A percentile compares a stretch with the other conserved stretches of the same genome.
These are phyloP conservation scores for Thymelicus sylvestris DNA, from an alignment of 2,888 invertebrate genomes.

Conservation along the genomic window DNA sequence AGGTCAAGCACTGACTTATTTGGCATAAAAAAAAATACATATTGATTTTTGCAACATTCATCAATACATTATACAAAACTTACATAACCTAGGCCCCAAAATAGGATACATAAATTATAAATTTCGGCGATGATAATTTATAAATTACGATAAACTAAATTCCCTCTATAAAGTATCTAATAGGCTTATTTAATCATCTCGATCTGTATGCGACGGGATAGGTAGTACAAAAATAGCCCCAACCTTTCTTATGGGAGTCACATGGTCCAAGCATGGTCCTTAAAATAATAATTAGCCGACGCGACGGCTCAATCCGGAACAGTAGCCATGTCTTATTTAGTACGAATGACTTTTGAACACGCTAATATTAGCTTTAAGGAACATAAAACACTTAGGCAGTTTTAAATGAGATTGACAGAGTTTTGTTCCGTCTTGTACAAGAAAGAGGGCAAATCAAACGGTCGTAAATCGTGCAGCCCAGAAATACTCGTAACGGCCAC, in stretches of 20 bases:
- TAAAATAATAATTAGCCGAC: slow-evolving; percentile 30
- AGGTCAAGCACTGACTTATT: no score
- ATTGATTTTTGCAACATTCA: no score
- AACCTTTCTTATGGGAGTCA: slow-evolving; percentile 12
- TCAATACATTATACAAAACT: no score
- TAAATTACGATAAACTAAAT: background rate
- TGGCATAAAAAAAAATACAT: no score
- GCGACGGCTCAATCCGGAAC: slow-evolving; percentile 19
- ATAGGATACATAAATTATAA: no score
- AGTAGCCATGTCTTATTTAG: slow-evolving; percentile 5
- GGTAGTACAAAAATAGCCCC: slow-evolving; percentile 9
- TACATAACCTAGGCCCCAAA: no score
- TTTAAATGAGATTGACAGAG: slow-evolving; percentile 61
- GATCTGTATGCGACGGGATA: background rate
- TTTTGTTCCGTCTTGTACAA: slow-evolving; percentile 65
- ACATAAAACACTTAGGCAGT: slow-evolving; percentile 55
- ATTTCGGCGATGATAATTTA: background rate
- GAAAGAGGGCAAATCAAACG: slow-evolving; percentile 77
- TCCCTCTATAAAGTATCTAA: background rate
- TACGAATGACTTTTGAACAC: slow-evolving; percentile 7
- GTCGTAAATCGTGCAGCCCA: slow-evolving; percentile 67
- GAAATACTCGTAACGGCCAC: slow-evolving; percentile 68
- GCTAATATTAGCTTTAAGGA: slow-evolving; percentile 23
- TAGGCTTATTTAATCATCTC: background rate
- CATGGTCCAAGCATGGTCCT: slow-evolving; percentile 5